These are phyloP conservation scores for Grantiella picta DNA, from an alignment of 2,113 vertebrate species.

Conservation along the genomic window DNA sequence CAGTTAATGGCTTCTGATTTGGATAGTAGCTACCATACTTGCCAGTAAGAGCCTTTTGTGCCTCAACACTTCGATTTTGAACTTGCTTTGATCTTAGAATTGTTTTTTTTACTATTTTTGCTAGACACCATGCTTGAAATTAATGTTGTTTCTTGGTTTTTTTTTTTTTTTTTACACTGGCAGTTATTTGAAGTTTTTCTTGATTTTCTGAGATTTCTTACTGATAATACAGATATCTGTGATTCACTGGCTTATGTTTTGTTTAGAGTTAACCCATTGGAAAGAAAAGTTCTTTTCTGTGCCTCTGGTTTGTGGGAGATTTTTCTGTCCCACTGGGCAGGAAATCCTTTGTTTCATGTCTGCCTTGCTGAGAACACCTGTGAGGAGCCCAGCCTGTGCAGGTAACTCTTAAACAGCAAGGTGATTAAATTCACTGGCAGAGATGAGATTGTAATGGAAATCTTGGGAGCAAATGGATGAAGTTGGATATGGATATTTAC, in stretches of 20 bases:
- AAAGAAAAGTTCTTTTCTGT: background rate
- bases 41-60: background rate
- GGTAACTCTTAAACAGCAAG: background rate
- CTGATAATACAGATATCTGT: background rate
- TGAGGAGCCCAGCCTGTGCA: background rate
- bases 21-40: background rate
- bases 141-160: background rate
- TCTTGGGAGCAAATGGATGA: background rate
- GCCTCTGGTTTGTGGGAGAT: background rate
- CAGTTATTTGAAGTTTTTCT: background rate
- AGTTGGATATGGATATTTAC: background rate
- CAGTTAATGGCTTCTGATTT: background rate
- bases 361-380: background rate
- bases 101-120: background rate
- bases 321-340: background rate
- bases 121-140: background rate
- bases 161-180: background rate
- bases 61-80: background rate
- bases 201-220: background rate
- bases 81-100: background rate
- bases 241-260: background rate
- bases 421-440: background rate
- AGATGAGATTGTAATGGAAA: background rate
- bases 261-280: background rate
- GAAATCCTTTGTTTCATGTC: background rate